These are phyloP conservation scores for Hydractinia symbiolongicarpus DNA, from an alignment of 30 jellyfish, hydroid and myxozoan species.

Conservation along the genomic window DNA sequence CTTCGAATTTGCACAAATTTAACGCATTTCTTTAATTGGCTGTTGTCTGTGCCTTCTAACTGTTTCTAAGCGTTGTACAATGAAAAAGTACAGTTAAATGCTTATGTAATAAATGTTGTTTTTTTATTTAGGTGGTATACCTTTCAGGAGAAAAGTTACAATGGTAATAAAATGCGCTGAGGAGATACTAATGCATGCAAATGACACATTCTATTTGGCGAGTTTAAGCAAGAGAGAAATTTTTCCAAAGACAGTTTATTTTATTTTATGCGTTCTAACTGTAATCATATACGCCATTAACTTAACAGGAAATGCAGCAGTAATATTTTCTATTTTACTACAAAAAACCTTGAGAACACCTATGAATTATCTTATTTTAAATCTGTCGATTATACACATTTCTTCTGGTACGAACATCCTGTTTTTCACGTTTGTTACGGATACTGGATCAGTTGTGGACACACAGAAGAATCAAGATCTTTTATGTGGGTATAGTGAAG, in stretches of 20 bases:
- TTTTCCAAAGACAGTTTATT: neutral
- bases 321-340: slow-evolving; percentile 46
- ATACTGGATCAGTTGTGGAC: slow-evolving; percentile 29
- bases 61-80: no score
- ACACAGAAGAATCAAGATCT: slow-evolving; percentile 25
- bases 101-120: no score
- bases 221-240: neutral
- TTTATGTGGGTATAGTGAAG: slow-evolving; percentile 67
- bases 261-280: neutral
- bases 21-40: no score
- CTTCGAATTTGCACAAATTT: no score
- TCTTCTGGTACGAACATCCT: slow-evolving; percentile 38
- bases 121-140: no score
- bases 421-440: slow-evolving; percentile 59
- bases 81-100: no score
- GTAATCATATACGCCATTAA: neutral
- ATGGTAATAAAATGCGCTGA: no score
- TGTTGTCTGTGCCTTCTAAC: no score
- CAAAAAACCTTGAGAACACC: slow-evolving; percentile 49
- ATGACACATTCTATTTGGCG: neutral
- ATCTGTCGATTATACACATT: slow-evolving; percentile 56
- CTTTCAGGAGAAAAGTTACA: no score
- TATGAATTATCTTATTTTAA: slow-evolving; percentile 63
- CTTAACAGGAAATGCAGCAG: slow-evolving; percentile 30
- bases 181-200: neutral